These are phyloP conservation scores for Aporophyla lueneburgensis DNA, from an alignment of 2,888 invertebrate species.

Conservation along the genomic window DNA sequence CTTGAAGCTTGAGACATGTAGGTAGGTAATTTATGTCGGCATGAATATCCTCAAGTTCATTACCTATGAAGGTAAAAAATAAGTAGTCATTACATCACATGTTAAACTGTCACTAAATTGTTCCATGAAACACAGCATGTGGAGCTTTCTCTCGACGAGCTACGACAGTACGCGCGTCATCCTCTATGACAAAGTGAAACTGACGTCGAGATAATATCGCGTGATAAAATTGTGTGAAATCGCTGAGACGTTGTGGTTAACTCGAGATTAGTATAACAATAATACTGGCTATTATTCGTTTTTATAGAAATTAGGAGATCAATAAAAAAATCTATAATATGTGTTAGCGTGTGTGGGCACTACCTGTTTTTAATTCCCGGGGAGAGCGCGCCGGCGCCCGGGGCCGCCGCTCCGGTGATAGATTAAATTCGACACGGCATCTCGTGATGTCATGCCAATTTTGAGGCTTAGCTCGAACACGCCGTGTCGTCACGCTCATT, in stretches of 20 bases:
- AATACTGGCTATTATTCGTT: constrained; percentile 76
- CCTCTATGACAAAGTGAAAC: constrained; percentile 20
- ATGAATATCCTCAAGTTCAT: not conserved
- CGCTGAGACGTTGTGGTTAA: constrained; percentile 70
- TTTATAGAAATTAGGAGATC: constrained; percentile 77
- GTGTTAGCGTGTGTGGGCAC: constrained; percentile 84
- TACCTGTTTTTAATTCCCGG: constrained; percentile 84
- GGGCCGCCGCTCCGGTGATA: constrained; percentile 85
- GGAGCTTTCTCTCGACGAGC: constrained; percentile 12
- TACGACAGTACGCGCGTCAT: constrained; percentile 12
- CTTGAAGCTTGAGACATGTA: not conserved
- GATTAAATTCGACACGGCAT: constrained; percentile 90
- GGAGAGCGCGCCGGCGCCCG: constrained; percentile 82
- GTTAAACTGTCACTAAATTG: constrained; percentile 3
- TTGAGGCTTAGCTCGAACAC: constrained; percentile 78
- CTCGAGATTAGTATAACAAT: constrained; percentile 75
- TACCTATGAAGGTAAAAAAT: not conserved
- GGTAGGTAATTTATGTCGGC: not conserved
- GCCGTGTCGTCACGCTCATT: constrained; percentile 86
- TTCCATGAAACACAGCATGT: constrained; percentile 4
- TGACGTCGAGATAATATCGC: constrained; percentile 64
- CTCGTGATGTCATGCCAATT: constrained; percentile 90
- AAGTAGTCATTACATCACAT: not conserved
- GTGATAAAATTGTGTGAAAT: constrained; percentile 73
- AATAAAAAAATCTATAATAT: constrained; percentile 72